Evolutionary conservation across 2,888 invertebrate species (phyloP).

Genomic region (Diaperis boleti): DNA sequence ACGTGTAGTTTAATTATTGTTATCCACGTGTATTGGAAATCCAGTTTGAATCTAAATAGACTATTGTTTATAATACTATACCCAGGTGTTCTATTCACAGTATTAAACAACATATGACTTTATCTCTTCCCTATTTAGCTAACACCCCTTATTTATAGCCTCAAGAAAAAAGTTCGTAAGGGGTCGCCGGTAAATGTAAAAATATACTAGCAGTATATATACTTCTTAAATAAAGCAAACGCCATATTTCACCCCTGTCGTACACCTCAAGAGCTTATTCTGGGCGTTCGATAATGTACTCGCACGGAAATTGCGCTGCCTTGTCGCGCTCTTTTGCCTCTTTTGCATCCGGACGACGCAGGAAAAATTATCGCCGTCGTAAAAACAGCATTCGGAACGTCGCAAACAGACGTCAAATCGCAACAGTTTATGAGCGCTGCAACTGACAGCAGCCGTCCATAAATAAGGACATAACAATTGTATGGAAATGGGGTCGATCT

Average conservation of each 20-base stretch:
- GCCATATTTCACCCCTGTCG: slow-evolving; percentile 15
- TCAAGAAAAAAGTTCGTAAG: background rate
- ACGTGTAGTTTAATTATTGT: no score
- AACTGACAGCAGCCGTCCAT: slow-evolving; percentile 18
- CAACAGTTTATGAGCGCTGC: background rate
- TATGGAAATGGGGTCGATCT: slow-evolving; percentile 16
- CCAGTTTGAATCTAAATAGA: no score
- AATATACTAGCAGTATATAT: background rate
- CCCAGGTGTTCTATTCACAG: no score
- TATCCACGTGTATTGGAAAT: no score
- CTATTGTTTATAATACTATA: no score
- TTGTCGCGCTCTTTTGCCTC: background rate
- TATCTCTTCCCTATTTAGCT: no score
- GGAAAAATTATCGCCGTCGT: background rate
- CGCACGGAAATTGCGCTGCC: slow-evolving; percentile 3
- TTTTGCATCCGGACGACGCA: background rate
- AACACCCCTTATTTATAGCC: no score
- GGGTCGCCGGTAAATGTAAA: background rate
- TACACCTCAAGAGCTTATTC: slow-evolving; percentile 13
- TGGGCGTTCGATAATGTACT: slow-evolving; percentile 7
- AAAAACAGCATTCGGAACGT: slow-evolving; percentile 1
- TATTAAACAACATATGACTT: no score
- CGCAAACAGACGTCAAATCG: slow-evolving; percentile 8
- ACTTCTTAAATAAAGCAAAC: slow-evolving; percentile 12
- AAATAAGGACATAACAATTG: slow-evolving; percentile 10